Evolutionary conservation across 2,113 vertebrate genomes (phyloP), one percentile per base, ranked within the genome.

Genomic region (Desmodus rotundus): DNA sequence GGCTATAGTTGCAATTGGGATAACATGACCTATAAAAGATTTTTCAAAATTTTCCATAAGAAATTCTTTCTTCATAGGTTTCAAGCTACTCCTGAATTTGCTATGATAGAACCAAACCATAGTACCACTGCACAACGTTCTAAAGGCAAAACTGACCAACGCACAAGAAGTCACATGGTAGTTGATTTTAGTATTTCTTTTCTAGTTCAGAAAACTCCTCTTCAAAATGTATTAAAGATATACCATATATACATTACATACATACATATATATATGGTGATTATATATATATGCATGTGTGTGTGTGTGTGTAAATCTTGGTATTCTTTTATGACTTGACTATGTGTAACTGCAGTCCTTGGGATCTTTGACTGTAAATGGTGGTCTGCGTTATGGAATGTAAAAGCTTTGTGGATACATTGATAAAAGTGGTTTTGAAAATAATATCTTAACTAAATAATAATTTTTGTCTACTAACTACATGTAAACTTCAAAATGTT

Each of bases 41-140:
- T 65, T 82, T 50, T 63, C n/a, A 45, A 86, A 88, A 87, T 43
- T 76, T 68, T 94, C 36, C 20, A 85, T 56, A 91, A 83, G 86
- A 97, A 92, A 85, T 70, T 96, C 7, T 74, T 89, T 93, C 22
- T 93, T 89, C 26, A 61, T 54, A 82, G 20, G 76, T 68, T 74
- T 81, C 85, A 82, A 68, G 24, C 13, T 61, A 65, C 10, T 87
- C 4, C 17, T 80, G 20, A 70, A 84, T 89, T 96, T 17, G 73
- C 38, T 58, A 41, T 82, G 13, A 47, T 52, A 45, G 67, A 19
- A 61, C 22, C 45, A 93, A 90, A 74, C 5, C 61, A 54, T 86
- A 83, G 33, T 14, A 73, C 26, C 5, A 52, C 16, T 56, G n/a
- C 52, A 63, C 19, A 14, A 58, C 72, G 47, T 38, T 86, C 33